Percentiles rank a stretch among this genome's conserved stretches.
These are phyloP conservation scores for Jaculus jaculus DNA, from an alignment of 2,113 vertebrate species.

Conservation along the genomic window DNA sequence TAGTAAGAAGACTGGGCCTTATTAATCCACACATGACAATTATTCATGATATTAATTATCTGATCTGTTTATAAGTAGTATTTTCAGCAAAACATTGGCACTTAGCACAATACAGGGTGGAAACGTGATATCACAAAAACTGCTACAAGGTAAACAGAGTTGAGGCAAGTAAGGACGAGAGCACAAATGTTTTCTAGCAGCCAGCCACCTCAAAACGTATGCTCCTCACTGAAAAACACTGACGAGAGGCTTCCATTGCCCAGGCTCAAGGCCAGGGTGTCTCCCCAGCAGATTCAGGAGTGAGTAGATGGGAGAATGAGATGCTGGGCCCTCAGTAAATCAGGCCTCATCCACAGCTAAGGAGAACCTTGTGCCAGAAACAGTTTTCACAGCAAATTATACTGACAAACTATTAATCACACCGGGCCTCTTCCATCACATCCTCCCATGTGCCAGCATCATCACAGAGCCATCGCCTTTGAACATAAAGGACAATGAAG, in stretches of 20 bases:
- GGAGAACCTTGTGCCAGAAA: neutral
- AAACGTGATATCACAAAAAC: slow-evolving; percentile 1
- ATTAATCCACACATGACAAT: neutral
- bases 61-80: neutral
- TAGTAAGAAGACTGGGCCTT: neutral
- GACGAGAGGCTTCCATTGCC: neutral
- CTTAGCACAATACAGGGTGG: neutral
- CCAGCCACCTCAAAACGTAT: neutral
- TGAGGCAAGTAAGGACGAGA: neutral
- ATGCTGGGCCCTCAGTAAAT: neutral
- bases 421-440: neutral
- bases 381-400: slow-evolving; percentile 31
- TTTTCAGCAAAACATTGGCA: neutral
- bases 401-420: neutral
- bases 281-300: accelerated
- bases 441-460: neutral
- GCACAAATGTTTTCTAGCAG: neutral
- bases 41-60: neutral
- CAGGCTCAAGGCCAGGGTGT: neutral
- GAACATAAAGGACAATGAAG: slow-evolving; percentile 24
- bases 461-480: neutral
- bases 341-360: neutral
- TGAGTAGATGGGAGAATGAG: neutral
- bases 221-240: neutral
- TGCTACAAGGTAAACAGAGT: slow-evolving; percentile 42